Conservation (phyloP, 2,888 invertebrate species). For the Melanargia galathea region DNA sequence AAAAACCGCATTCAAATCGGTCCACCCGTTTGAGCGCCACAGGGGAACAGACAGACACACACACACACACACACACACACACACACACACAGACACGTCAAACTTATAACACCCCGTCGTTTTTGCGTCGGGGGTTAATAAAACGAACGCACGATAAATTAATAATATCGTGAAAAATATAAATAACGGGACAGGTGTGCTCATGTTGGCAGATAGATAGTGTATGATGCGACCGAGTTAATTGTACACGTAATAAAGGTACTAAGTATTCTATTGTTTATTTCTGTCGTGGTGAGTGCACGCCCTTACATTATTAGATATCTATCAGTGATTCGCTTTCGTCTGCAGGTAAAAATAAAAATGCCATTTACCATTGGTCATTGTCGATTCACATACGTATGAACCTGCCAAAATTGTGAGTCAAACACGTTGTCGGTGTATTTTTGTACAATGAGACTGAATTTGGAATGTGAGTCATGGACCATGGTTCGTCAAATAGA, state of each 20-base stretch:
- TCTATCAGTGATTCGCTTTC: constrained; percentile 33
- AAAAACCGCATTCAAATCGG: too few species aligned
- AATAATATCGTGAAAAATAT: constrained; percentile 76
- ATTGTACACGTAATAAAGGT: constrained; percentile 65
- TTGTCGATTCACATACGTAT: constrained; percentile 57
- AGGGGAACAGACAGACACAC: too few species aligned
- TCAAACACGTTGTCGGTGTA: constrained; percentile 59
- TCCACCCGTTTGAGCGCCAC: too few species aligned
- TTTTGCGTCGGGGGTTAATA: too few species aligned
- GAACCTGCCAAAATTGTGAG: constrained; percentile 70
- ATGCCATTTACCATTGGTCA: constrained; percentile 49
- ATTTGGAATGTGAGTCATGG: constrained; percentile 54
- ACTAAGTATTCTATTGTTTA: constrained; percentile 51
- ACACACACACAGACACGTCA: too few species aligned
- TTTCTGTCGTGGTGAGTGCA: constrained; percentile 55
- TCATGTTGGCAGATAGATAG: constrained; percentile 67
- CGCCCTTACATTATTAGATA: constrained; percentile 41
- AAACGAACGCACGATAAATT: constrained; percentile 31
- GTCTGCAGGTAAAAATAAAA: constrained; percentile 35
- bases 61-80: too few species aligned
- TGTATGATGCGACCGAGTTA: constrained; percentile 68
- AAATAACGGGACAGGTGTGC: constrained; percentile 78
- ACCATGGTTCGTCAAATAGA: constrained; percentile 40
- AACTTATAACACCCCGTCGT: too few species aligned
- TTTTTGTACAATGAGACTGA: constrained; percentile 59